Percentiles rank a stretch among this genome's conserved stretches.
These are phyloP conservation scores for Elachura formosa DNA, from an alignment of 2,113 vertebrate species.

Conservation along the genomic window DNA sequence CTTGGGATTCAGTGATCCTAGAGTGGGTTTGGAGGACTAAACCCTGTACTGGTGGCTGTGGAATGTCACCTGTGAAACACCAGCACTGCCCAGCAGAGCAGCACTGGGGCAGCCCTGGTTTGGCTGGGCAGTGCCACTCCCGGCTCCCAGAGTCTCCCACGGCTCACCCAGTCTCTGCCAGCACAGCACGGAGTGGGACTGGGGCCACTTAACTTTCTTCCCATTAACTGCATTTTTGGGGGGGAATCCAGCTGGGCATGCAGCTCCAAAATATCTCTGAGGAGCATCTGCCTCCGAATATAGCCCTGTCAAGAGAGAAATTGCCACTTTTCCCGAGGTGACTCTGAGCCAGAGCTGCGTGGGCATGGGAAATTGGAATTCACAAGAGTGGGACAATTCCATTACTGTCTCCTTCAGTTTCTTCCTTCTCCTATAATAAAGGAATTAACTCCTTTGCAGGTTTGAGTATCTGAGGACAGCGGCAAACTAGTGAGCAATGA, in stretches of 20 bases:
- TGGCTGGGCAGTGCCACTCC: background rate
- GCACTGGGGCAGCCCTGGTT: background rate
- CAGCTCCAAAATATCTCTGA: background rate
- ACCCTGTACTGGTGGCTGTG: background rate
- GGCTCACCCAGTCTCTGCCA: fast-evolving
- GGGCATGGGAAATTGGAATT: constrained; percentile 46
- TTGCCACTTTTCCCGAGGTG: constrained; percentile 34
- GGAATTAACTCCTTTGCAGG: constrained; percentile 29
- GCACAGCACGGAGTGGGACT: background rate
- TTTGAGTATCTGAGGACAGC: constrained; percentile 5
- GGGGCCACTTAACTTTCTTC: background rate
- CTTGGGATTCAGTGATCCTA: background rate
- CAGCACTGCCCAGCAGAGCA: background rate
- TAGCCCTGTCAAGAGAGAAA: constrained; percentile 50
- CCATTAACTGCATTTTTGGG: background rate
- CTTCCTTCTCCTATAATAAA: constrained; percentile 36
- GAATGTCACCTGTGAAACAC: background rate
- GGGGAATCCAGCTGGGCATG: background rate
- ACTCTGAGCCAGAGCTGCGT: background rate
- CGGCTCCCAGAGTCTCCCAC: background rate
- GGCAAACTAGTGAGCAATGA: background rate
- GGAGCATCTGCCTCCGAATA: background rate
- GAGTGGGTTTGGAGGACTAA: too few species aligned
- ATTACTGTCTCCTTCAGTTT: constrained; percentile 25
- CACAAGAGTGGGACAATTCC: constrained; percentile 47